phyloP scores from a whole-genome alignment of 2,888 invertebrate genomes.

The Athalia cordata region DNA sequence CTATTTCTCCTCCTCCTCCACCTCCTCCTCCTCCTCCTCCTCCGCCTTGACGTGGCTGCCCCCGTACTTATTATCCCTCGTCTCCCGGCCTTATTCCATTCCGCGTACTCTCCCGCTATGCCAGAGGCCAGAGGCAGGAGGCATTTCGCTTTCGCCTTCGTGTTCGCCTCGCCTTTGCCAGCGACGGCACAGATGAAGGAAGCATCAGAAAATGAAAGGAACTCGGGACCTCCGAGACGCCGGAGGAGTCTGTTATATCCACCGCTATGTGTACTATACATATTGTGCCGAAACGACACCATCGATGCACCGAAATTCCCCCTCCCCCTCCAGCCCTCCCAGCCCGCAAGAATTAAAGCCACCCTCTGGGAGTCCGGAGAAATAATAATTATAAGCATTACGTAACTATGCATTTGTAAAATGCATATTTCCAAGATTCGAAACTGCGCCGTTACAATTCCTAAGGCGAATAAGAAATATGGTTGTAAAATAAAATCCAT shows the following conservation, averaged over 20 bases:
- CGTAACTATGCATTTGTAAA: too few species aligned
- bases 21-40: background rate
- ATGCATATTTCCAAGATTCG: too few species aligned
- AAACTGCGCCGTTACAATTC: too few species aligned
- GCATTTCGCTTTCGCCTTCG: background rate
- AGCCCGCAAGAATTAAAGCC: too few species aligned
- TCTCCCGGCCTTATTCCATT: conserved; percentile 7
- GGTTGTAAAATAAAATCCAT: too few species aligned
- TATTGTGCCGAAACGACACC: too few species aligned
- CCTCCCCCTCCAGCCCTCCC: too few species aligned
- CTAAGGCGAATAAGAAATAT: too few species aligned
- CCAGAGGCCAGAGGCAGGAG: conserved; percentile 6
- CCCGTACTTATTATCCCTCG: conserved; percentile 39
- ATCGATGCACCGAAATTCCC: too few species aligned
- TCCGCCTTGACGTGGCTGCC: conserved; percentile 21
- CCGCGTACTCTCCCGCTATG: conserved; percentile 2
- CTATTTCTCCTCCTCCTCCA: background rate
- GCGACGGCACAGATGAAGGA: conserved; percentile 13
- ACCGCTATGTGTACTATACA: background rate
- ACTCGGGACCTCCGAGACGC: background rate
- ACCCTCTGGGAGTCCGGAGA: too few species aligned
- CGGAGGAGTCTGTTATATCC: background rate
- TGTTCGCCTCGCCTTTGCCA: background rate
- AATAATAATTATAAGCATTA: too few species aligned
- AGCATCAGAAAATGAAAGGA: conserved; percentile 19